These are phyloP conservation scores for Sebastes diploproa DNA, from an alignment of 2,797 vertebrate genomes.

Conservation along the genomic window DNA sequence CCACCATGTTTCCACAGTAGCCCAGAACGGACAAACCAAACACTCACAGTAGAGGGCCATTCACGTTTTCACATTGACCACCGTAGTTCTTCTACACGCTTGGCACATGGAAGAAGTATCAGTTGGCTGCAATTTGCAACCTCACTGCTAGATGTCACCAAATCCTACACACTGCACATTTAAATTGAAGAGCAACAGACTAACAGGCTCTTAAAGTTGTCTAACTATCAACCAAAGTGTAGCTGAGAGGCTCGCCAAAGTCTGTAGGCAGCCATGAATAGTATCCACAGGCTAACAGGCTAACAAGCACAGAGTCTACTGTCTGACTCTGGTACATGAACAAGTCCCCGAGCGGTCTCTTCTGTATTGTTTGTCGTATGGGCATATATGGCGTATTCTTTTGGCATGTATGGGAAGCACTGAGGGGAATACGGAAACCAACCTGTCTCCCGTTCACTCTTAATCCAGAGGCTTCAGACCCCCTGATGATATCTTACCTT, in stretches of 20 bases:
- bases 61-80: too few species aligned
- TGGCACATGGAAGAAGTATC: too few species aligned
- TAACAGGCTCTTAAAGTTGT: neutral
- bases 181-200: neutral
- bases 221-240: neutral
- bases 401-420: neutral
- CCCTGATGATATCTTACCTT: slow-evolving; percentile 1
- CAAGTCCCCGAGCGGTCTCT: neutral
- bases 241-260: neutral
- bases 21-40: too few species aligned
- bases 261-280: neutral
- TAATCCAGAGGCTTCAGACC: neutral
- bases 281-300: neutral
- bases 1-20: too few species aligned
- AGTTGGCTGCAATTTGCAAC: too few species aligned
- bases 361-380: neutral
- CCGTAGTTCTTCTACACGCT: too few species aligned
- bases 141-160: too few species aligned
- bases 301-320: neutral
- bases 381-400: neutral
- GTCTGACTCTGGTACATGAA: neutral
- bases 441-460: neutral
- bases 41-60: too few species aligned
- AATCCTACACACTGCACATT: neutral
- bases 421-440: neutral